phyloP scores from a whole-genome alignment of 2,797 vertebrate genomes.

The Alcedo quadribrachys region DNA sequence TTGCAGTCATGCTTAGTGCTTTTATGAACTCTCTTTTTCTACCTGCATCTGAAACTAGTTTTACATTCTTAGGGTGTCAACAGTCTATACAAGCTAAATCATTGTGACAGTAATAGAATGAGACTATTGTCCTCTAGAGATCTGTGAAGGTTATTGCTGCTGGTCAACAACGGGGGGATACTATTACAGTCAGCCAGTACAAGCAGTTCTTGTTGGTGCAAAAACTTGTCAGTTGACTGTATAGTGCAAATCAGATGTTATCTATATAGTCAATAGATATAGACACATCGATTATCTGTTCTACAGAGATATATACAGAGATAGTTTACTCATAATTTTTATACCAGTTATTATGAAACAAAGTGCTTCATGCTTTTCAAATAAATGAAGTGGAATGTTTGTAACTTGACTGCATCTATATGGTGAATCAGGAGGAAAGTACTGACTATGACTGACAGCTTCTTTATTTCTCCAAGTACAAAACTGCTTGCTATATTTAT shows the following conservation, averaged over 20 bases:
- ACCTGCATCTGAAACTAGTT: conserved; percentile 39
- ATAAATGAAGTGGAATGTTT: not conserved
- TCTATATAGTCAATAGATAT: not conserved
- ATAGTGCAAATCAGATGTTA: not conserved
- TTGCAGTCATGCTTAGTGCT: not conserved
- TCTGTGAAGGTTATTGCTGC: conserved; percentile 45
- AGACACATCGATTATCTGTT: not conserved
- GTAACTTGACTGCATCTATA: not conserved
- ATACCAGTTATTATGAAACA: too few species aligned
- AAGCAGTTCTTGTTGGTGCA: not conserved
- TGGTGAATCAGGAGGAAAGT: not conserved
- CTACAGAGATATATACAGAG: too few species aligned
- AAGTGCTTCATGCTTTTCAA: too few species aligned
- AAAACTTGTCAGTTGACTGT: not conserved
- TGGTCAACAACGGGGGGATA: not conserved
- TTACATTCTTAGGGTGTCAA: conserved; percentile 45
- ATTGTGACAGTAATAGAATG: conserved; percentile 36
- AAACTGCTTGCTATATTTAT: not conserved
- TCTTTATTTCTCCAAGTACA: not conserved
- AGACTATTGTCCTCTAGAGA: conserved; percentile 16
- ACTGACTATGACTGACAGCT: not conserved
- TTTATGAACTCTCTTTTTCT: conserved; percentile 30
- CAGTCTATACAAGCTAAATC: conserved; percentile 38
- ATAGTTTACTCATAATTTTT: too few species aligned
- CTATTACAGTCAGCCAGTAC: not conserved